These are phyloP conservation scores for Epinotia demarniana DNA, from an alignment of 2,888 invertebrate genomes.

Conservation along the genomic window DNA sequence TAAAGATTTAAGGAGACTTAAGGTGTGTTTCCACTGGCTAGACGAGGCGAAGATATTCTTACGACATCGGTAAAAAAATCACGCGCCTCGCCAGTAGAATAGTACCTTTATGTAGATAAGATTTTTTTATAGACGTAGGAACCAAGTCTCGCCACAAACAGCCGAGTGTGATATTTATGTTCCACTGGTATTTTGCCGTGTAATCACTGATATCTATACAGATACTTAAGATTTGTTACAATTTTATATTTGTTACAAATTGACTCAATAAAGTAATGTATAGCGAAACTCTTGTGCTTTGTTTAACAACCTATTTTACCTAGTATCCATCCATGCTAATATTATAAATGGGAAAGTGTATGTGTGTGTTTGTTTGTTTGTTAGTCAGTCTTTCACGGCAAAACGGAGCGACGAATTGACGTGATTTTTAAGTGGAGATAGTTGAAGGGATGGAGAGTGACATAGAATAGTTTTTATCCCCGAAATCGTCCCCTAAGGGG, in stretches of 20 bases:
- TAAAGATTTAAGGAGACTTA: neutral
- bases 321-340: too few species aligned
- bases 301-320: neutral
- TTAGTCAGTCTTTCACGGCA: too few species aligned
- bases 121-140: conserved; percentile 11
- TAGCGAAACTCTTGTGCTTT: neutral
- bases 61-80: neutral
- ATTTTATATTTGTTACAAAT: conserved; percentile 35
- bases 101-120: neutral
- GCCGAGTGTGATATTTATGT: conserved; percentile 11
- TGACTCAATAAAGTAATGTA: conserved; percentile 33
- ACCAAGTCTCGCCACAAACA: conserved; percentile 26
- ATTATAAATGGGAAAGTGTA: too few species aligned
- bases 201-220: conserved; percentile 22
- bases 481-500: too few species aligned
- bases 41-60: neutral
- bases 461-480: too few species aligned
- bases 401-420: too few species aligned
- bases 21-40: neutral
- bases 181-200: conserved; percentile 19
- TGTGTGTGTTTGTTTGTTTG: too few species aligned
- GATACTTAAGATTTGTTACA: conserved; percentile 27
- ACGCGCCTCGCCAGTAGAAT: neutral
- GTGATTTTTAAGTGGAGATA: too few species aligned
- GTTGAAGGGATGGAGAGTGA: too few species aligned